These are phyloP conservation scores for Drosophila sucinea DNA, from an alignment of 1,140 invertebrate genomes.

Conservation along the genomic window DNA sequence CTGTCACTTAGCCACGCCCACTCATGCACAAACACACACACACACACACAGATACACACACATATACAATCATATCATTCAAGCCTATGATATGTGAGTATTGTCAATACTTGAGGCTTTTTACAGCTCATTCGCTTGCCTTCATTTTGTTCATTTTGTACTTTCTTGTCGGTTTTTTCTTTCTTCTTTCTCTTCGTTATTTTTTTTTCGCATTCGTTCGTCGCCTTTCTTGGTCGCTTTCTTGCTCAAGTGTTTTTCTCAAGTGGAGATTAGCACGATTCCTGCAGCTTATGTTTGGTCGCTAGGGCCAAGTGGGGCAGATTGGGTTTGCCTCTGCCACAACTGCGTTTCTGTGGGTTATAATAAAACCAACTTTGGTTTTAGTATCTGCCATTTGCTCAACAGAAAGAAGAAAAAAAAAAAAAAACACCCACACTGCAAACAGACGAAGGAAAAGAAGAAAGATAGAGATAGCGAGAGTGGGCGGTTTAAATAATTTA, in stretches of 20 bases:
- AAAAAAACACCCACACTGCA: neutral
- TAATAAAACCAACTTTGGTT: constrained; percentile 14
- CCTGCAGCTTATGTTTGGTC: constrained; percentile 55
- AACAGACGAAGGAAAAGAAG: neutral
- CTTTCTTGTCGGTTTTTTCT: constrained; percentile 1
- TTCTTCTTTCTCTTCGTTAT: neutral
- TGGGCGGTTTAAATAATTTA: constrained; percentile 4
- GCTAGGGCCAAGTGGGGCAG: constrained; percentile 12
- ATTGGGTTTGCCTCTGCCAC: constrained; percentile 1
- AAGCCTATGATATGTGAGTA: constrained; percentile 42
- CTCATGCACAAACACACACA: constrained; percentile 56
- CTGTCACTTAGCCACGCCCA: constrained; percentile 66
- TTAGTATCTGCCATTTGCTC: neutral
- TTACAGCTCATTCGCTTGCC: constrained; percentile 68
- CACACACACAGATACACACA: constrained; percentile 37
- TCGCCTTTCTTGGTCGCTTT: constrained; percentile 63
- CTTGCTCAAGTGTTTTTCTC: constrained; percentile 58
- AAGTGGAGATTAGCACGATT: constrained; percentile 76
- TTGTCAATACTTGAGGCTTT: constrained; percentile 80
- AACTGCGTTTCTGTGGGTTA: constrained; percentile 10
- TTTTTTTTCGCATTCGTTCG: constrained; percentile 46
- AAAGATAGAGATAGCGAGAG: neutral
- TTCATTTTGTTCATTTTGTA: constrained; percentile 9
- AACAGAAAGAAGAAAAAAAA: no score
- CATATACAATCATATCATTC: constrained; percentile 50